Evolutionary conservation across 2,888 invertebrate species (phyloP), one percentile per base, ranked within the genome.

Genomic region (Willowsia nigromaculata): DNA sequence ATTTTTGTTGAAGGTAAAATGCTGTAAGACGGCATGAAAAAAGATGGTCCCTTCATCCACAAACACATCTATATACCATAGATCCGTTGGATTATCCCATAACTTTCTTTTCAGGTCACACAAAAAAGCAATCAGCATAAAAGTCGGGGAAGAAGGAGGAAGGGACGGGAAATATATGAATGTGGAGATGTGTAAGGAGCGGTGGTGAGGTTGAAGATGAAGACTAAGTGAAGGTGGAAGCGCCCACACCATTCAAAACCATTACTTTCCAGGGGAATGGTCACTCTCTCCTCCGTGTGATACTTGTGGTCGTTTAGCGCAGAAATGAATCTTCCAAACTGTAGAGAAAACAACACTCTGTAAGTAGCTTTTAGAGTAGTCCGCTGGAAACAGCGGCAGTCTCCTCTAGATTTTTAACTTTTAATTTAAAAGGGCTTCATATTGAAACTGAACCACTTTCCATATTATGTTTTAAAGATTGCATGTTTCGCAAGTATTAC

Each of bases 51-150:
- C 30, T 18, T 22, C 18, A 7, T 18, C 53, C 53, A 53, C 22
- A n/a, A n/a, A n/a, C n/a, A n/a, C n/a, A n/a, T n/a, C n/a, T n/a
- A n/a, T n/a, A n/a, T n/a, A n/a, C n/a, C n/a, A 13, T 53, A 18
- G 59, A 33, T 30, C 13, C 37, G 18, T 68, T 37, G 68, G 68
- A 68, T 68, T 68, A 68, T 68, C 68, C 68, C 68, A 37, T 68
- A 68, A 33, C 37, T 68, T 68, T 59, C 53, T 68, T 68, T 68
- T 68, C 68, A 68, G 68, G 68, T 68, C 68, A 68, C 68, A 68
- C 68, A 68, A 68, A 68, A 65, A 68, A 68, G 68, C 68, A 68
- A 68, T 68, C 68, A 68, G 68, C 68, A 68, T 68, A 68, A 68
- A 68, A 68, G 68, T 68, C 68, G 27, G 37, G 30, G 25, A n/a